phyloP scores from a whole-genome alignment of 1,140 invertebrate genomes.

The Centruroides sculpturatus region DNA sequence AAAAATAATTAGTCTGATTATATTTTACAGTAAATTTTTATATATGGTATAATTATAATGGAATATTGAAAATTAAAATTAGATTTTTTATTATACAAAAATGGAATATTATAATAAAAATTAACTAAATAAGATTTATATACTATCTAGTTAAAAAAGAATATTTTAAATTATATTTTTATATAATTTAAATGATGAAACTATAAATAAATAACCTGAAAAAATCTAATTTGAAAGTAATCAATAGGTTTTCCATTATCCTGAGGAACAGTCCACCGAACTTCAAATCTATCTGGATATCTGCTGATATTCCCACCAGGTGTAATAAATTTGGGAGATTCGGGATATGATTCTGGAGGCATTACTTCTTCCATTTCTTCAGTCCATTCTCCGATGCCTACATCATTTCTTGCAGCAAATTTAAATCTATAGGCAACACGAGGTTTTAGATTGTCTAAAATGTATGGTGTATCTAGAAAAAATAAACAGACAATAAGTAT shows the following conservation, averaged over 20 bases:
- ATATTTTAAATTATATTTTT: too few species aligned
- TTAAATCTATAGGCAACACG: constrained; percentile 66
- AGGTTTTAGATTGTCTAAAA: constrained; percentile 62
- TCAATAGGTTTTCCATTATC: constrained; percentile 81
- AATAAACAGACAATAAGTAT: too few species aligned
- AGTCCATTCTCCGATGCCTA: constrained; percentile 59
- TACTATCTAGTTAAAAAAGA: too few species aligned
- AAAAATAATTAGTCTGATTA: too few species aligned
- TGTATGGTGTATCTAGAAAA: constrained; percentile 21
- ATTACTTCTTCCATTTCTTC: constrained; percentile 31
- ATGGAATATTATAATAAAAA: too few species aligned
- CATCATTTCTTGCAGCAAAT: constrained; percentile 68
- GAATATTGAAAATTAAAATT: too few species aligned
- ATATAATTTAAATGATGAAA: neutral
- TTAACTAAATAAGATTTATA: too few species aligned
- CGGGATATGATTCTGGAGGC: constrained; percentile 18
- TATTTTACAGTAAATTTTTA: too few species aligned
- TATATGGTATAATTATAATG: too few species aligned
- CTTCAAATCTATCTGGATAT: constrained; percentile 57
- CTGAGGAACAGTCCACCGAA: constrained; percentile 58
- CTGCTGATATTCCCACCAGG: constrained; percentile 30
- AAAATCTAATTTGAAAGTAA: constrained; percentile 61
- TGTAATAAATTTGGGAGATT: constrained; percentile 19
- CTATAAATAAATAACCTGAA: constrained; percentile 38
- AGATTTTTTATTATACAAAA: too few species aligned